Evolutionary conservation across 2,113 vertebrate species (phyloP).

Genomic region (Macquaria ambigua): DNA sequence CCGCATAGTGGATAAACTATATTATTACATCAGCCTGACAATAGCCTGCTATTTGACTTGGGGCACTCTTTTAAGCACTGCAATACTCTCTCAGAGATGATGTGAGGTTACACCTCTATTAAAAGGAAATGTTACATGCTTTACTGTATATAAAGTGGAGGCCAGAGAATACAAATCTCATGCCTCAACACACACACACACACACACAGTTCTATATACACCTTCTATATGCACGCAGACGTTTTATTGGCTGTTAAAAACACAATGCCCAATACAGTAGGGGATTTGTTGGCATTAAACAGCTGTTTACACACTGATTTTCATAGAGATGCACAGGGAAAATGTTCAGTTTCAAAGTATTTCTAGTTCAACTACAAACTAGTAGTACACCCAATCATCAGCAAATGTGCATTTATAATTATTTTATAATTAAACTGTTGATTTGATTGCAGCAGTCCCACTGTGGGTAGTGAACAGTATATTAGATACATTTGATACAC

Average conservation of each 20-base stretch:
- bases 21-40: slow-evolving; percentile 21
- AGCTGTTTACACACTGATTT: neutral
- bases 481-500: neutral
- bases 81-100: slow-evolving; percentile 50
- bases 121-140: slow-evolving; percentile 70
- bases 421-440: neutral
- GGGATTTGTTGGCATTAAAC: too few species aligned
- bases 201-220: neutral
- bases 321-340: neutral
- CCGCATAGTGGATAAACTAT: neutral
- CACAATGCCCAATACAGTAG: neutral
- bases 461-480: neutral
- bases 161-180: slow-evolving; percentile 45
- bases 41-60: slow-evolving; percentile 50
- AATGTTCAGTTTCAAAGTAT: neutral
- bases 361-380: neutral
- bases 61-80: slow-evolving; percentile 58
- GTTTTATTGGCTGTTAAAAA: too few species aligned
- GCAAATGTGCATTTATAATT: neutral
- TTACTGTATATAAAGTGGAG: slow-evolving; percentile 41
- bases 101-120: slow-evolving; percentile 60
- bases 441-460: neutral
- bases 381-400: neutral
- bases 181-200: slow-evolving; percentile 25
- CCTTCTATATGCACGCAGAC: neutral